Conservation (phyloP, 2,797 vertebrate genomes). For the Peromyscus attwateri region DNA sequence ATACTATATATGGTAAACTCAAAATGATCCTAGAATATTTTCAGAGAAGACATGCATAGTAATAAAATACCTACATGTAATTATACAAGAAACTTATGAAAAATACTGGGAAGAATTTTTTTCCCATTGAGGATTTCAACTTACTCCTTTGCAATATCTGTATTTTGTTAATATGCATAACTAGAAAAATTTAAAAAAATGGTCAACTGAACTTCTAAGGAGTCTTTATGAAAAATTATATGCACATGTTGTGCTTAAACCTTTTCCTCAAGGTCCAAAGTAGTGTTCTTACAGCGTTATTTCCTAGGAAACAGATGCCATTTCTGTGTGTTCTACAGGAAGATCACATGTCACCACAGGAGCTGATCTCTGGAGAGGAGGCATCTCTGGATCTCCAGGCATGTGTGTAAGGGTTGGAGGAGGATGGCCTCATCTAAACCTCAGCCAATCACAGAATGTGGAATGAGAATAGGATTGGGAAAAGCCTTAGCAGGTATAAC, state of each 20-base stretch:
- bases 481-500: conserved; percentile 8
- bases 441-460: background rate
- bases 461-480: background rate
- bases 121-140: conserved; percentile 26
- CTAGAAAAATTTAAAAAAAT: conserved; percentile 36
- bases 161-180: conserved; percentile 22
- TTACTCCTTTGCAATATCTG: conserved; percentile 54
- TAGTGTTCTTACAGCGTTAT: conserved; percentile 45
- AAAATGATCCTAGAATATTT: conserved; percentile 55
- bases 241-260: background rate
- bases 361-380: background rate
- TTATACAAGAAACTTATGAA: conserved; percentile 50
- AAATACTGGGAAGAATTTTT: conserved; percentile 13
- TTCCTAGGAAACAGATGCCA: background rate
- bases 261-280: conserved; percentile 13
- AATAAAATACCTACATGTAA: background rate
- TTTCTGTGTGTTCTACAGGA: background rate
- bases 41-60: conserved; percentile 36
- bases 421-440: background rate
- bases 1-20: conserved; percentile 35
- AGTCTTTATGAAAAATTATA: conserved; percentile 34
- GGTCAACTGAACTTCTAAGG: background rate
- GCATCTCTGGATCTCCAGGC: background rate
- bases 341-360: background rate
- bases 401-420: background rate